A percentile compares a stretch with the other conserved stretches of the same genome.
Evolutionary conservation across 2,113 vertebrate species (phyloP).

Genomic region (Heliornis fulica): DNA sequence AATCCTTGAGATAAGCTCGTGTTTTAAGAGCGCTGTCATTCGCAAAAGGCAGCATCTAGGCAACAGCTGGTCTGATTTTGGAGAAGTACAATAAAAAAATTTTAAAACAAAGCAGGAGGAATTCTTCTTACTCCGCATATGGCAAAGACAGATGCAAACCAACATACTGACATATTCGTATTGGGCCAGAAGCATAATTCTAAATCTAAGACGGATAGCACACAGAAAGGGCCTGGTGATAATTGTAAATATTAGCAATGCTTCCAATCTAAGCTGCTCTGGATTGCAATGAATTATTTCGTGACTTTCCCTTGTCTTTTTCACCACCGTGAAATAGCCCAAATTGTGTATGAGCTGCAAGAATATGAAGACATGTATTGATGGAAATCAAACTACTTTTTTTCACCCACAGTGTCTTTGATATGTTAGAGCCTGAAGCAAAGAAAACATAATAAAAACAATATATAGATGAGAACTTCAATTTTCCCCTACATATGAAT

Average conservation of each 20-base stretch:
- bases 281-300: constrained; percentile 56
- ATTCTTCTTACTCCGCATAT: constrained; percentile 22
- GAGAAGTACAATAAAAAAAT: constrained; percentile 43
- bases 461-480: constrained; percentile 67
- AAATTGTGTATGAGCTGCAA: constrained; percentile 46
- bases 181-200: constrained; percentile 42
- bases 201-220: not conserved
- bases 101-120: not conserved
- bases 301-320: constrained; percentile 1
- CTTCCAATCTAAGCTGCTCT: constrained; percentile 7
- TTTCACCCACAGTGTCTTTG: constrained; percentile 59
- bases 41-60: not conserved
- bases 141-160: constrained; percentile 56
- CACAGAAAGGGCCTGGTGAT: not conserved
- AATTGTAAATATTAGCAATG: constrained; percentile 51
- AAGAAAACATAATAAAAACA: constrained; percentile 74
- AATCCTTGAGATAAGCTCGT: not conserved
- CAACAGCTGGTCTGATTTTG: constrained; percentile 51
- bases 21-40: not conserved
- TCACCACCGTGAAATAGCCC: constrained; percentile 7
- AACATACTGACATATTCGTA: not conserved
- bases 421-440: constrained; percentile 69
- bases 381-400: constrained; percentile 69
- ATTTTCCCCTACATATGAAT: constrained; percentile 69
- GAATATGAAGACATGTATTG: constrained; percentile 64